A percentile compares a stretch with the other conserved stretches of the same genome.
Conservation (phyloP, 1,140 invertebrate species). For the Berghia stephanieae region DNA sequence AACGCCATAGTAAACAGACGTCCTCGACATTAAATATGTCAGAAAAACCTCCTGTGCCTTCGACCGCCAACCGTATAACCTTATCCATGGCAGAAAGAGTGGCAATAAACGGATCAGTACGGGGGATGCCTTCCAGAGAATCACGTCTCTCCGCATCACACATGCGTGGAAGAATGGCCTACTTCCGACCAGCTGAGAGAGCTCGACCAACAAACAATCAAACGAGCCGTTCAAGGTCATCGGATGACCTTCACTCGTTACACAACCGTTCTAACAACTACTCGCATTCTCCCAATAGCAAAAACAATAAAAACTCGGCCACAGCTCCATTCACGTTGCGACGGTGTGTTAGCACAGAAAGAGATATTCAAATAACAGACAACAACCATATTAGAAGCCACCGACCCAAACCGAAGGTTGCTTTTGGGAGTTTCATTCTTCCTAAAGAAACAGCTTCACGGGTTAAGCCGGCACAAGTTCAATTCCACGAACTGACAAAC, state of each 20-base stretch:
- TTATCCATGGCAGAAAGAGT: too few relatives aligned
- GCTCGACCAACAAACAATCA: not conserved
- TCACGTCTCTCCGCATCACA: too few relatives aligned
- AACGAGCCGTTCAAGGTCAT: not conserved
- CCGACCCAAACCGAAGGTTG: not conserved
- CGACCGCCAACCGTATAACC: too few relatives aligned
- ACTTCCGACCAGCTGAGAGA: not conserved
- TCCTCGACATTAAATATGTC: too few relatives aligned
- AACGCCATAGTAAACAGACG: too few relatives aligned
- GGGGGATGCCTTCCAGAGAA: too few relatives aligned
- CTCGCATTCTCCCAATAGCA: not conserved
- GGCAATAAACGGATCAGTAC: not conserved
- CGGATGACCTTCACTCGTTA: too few relatives aligned
- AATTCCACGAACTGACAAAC: not conserved
- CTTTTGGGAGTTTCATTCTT: conserved; percentile 8
- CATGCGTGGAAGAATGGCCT: not conserved
- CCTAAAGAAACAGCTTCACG: not conserved
- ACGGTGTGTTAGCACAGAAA: not conserved
- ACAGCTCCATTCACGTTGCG: not conserved
- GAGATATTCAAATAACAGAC: not conserved
- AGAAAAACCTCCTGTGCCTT: too few relatives aligned
- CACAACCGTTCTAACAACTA: too few relatives aligned
- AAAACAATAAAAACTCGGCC: not conserved
- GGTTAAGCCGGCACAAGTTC: not conserved
- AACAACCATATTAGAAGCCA: not conserved